Evolutionary conservation across 2,797 vertebrate genomes (phyloP), one percentile per base, ranked within the genome.

Genomic region (Labeo calbasu): DNA sequence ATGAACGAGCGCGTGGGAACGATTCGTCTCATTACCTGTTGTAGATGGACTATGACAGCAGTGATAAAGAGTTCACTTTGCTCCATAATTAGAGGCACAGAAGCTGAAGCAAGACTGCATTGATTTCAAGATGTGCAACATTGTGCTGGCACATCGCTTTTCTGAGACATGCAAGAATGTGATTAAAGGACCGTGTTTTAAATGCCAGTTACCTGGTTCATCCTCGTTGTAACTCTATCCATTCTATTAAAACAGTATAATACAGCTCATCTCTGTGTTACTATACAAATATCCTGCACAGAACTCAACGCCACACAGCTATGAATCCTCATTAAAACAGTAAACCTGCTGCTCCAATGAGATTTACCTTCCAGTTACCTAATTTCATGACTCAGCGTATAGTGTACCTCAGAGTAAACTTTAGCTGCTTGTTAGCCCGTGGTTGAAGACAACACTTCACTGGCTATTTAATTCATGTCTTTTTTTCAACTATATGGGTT

Each of bases 1-100:
- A 36, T 36, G 4, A 36, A 28, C 19, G 71, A 79, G 82, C 5
- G 75, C 61, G 81, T 79, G 51, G 75, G 50, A 77, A 46, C 1
- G 28, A 57, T 77, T 65, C 5, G 70, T 88, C 78, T 77, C 55
- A 71, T 77, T 65, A 61, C 61, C 51, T 71, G 28, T 55, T 43
- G 32, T 53, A 79, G 51, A 79, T 76, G 82, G 65, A 79, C 81
- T 71, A 68, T 85, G 77, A 90, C 86, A 65, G 69, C 46, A 68
- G 48, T 66, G n/a, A 83, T 88, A 86, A 77, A 72, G 69, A 79
- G 68, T 69, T 88, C 43, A 83, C 83, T 86, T 79, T 15, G 57
- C 25, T 53, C 80, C 57, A 78, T 85, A 86, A 87, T 83, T 81
- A 89, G 84, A 63, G 48, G 32, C 57, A 77, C 63, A 32, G 77